A percentile compares a stretch with the other conserved stretches of the same genome.
Evolutionary conservation across 2,113 vertebrate species (phyloP).

Genomic region (Phylloscopus trochiloides): DNA sequence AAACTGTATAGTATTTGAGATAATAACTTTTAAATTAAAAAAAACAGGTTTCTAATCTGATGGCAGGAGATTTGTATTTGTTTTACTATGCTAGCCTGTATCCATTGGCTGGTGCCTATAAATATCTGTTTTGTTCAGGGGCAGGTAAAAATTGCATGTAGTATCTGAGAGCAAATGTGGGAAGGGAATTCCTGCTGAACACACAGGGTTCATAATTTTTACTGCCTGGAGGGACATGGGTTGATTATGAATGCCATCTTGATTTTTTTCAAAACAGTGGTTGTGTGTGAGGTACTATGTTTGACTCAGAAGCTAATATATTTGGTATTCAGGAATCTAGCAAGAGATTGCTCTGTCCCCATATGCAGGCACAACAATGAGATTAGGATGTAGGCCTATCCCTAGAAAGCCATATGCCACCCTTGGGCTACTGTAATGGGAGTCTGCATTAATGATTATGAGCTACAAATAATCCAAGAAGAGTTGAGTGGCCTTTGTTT

Average conservation of each 20-base stretch:
- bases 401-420: slow-evolving; percentile 53
- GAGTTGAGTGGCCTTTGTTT: slow-evolving; percentile 3
- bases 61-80: background rate
- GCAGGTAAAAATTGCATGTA: background rate
- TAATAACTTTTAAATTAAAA: background rate
- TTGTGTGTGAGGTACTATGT: background rate
- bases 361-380: background rate
- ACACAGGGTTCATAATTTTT: background rate
- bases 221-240: background rate
- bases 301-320: slow-evolving; percentile 4
- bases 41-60: background rate
- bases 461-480: slow-evolving; percentile 47
- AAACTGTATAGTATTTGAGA: background rate
- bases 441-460: slow-evolving; percentile 29
- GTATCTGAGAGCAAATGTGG: background rate
- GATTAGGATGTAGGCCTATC: slow-evolving; percentile 1
- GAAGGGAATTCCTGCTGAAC: background rate
- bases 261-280: background rate
- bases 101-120: background rate
- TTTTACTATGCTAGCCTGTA: background rate
- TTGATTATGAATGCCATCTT: background rate
- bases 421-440: background rate
- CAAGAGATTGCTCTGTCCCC: slow-evolving; percentile 20
- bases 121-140: background rate
- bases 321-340: slow-evolving; percentile 49